Conservation (phyloP, 2,797 vertebrate species). For the Moxostoma hubbsi region DNA sequence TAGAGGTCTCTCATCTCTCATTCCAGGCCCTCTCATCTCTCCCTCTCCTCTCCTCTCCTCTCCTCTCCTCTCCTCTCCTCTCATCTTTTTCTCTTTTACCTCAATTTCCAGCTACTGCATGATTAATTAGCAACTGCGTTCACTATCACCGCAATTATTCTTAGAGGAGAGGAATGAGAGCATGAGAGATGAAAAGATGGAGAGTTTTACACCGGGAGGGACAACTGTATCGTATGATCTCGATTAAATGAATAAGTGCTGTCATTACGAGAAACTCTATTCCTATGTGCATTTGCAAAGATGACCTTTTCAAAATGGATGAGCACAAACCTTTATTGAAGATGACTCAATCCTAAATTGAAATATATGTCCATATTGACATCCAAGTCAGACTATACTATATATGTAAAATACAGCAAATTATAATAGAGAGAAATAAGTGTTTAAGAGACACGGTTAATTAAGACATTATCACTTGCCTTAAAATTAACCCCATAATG, state of each 20-base stretch:
- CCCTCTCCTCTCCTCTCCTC: slow-evolving; percentile 63
- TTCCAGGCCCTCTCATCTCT: slow-evolving; percentile 52
- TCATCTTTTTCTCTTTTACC: slow-evolving; percentile 74
- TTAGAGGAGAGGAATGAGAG: slow-evolving; percentile 66
- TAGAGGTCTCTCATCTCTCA: slow-evolving; percentile 43
- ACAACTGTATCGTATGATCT: slow-evolving; percentile 52
- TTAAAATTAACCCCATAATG: slow-evolving; percentile 50
- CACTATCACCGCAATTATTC: slow-evolving; percentile 82
- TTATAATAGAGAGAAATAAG: slow-evolving; percentile 30
- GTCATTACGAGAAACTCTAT: slow-evolving; percentile 53
- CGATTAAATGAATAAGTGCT: slow-evolving; percentile 57
- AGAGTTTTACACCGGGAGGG: slow-evolving; percentile 39
- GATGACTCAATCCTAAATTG: slow-evolving; percentile 42
- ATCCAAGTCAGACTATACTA: neutral
- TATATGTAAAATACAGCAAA: neutral
- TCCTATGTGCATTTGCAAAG: slow-evolving; percentile 43
- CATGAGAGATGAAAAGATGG: slow-evolving; percentile 62
- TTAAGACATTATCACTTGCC: slow-evolving; percentile 39
- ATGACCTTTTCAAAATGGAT: slow-evolving; percentile 44
- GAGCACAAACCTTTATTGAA: slow-evolving; percentile 44
- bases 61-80: slow-evolving; percentile 60
- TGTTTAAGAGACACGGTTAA: slow-evolving; percentile 50
- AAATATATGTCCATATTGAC: slow-evolving; percentile 23
- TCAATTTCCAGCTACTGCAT: slow-evolving; percentile 82
- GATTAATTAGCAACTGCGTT: slow-evolving; percentile 83